Evolutionary conservation across 2,113 vertebrate genomes (phyloP), one percentile per base, ranked within the genome.

Genomic region (Delphinapterus leucas): DNA sequence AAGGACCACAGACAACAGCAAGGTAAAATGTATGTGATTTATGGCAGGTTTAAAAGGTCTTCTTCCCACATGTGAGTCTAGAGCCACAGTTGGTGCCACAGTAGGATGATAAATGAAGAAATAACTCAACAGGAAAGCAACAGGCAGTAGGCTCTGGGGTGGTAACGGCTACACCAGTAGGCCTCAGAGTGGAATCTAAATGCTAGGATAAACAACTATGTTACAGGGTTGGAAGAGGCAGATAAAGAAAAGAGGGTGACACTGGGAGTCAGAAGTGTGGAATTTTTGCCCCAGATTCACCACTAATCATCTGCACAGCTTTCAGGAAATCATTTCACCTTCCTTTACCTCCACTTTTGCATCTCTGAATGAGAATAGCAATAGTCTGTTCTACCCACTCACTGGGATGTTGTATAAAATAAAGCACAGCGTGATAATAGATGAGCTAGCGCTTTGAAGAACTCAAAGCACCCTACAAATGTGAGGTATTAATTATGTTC

Each of bases 1-100:
- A 98, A 96, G 97, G 97, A 98, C 95, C 77, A 17, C 94, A 93
- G 97, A 97, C 95, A 97, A 97, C 93, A 93, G 71, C 67, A 71
- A 97, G 97, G 97, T 98, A 98, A 98, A 98, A 98, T 90, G 95
- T 98, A 97, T 97, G 87, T 95, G 98, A 98, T 98, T 98, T 98
- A 98, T 98, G 97, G 98, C 63, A 21, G 2, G 71, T 95, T 93
- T 97, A 92, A 97, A 98, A 98, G 97, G 94, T 97, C 98, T 98
- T 89, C 91, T 93, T 98, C 97, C 97, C 86, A 90, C 95, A 71
- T 70, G 91, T 90, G 94, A 92, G 87, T 93, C 61, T 92, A 90
- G 70, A 95, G 94, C 77, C 95, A 93, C 93, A n/a, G 63, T 38
- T 44, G 55, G 71, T 98, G 93, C 92, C 96, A 97, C 21, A 31